Evolutionary conservation across 2,888 invertebrate genomes (phyloP).

Genomic region (Parnassius apollo): DNA sequence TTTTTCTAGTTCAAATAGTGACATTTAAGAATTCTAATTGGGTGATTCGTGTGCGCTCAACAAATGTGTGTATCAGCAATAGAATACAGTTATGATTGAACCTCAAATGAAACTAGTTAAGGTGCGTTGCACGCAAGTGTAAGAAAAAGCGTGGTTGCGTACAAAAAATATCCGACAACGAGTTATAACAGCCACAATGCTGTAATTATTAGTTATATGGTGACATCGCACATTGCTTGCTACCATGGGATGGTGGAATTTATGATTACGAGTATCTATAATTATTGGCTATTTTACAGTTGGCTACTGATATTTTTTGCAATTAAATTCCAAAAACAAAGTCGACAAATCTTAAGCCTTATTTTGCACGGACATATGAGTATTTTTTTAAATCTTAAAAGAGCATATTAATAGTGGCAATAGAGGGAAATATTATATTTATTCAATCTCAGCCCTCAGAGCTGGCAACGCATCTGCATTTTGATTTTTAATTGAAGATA

Average conservation of each 20-base stretch:
- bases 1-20: too few species aligned
- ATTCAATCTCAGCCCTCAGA: too few species aligned
- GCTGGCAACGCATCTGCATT: too few species aligned
- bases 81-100: conserved; percentile 10
- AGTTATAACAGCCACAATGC: conserved; percentile 4
- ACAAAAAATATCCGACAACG: conserved; percentile 1
- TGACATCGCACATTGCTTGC: conserved; percentile 2
- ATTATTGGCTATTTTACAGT: conserved; percentile 4
- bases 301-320: background rate
- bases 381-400: too few species aligned
- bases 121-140: conserved; percentile 9
- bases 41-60: conserved; percentile 11
- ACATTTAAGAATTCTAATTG: conserved; percentile 6
- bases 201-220: conserved; percentile 1
- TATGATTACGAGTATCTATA: conserved; percentile 6
- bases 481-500: too few species aligned
- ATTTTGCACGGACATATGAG: too few species aligned
- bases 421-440: too few species aligned
- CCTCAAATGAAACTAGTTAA: conserved; percentile 18
- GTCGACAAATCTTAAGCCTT: too few species aligned
- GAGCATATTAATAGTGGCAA: too few species aligned
- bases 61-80: conserved; percentile 9
- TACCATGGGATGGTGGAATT: background rate
- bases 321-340: too few species aligned
- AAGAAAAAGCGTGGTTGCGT: conserved; percentile 3